Conservation (phyloP, 2,113 vertebrate species). For the Hydrochoerus hydrochaeris region DNA sequence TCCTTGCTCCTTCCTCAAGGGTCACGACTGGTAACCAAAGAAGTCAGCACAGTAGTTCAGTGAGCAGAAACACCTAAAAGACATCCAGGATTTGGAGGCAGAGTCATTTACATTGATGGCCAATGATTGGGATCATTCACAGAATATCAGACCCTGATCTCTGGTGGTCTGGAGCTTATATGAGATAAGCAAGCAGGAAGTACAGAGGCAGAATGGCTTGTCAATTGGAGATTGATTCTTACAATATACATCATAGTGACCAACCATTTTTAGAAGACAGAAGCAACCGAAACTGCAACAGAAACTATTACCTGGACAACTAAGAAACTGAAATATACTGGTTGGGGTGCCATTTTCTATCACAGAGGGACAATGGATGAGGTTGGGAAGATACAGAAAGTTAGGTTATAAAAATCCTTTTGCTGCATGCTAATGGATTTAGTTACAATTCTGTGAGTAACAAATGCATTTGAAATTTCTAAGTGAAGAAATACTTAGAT, state of each 20-base stretch:
- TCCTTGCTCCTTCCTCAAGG: neutral
- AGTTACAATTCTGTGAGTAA: constrained; percentile 42
- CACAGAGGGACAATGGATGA: neutral
- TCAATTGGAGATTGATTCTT: too few relatives aligned
- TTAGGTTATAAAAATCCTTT: constrained; percentile 1
- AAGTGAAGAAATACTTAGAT: neutral
- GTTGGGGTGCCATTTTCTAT: too few relatives aligned
- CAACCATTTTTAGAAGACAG: too few relatives aligned
- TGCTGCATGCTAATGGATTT: neutral
- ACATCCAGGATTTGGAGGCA: neutral
- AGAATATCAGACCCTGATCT: neutral
- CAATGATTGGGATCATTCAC: neutral
- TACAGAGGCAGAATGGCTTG: neutral
- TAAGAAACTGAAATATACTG: too few relatives aligned
- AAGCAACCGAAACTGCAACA: too few relatives aligned
- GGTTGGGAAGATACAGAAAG: neutral
- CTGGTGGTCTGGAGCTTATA: neutral
- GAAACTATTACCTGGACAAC: too few relatives aligned
- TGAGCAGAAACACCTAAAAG: neutral
- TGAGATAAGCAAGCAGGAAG: neutral
- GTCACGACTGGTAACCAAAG: neutral
- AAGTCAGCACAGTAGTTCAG: neutral
- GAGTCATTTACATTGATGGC: neutral
- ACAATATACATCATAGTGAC: too few relatives aligned
- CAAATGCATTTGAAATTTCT: neutral